phyloP scores from a whole-genome alignment of 2,888 invertebrate species.

The Spilarctia lutea region DNA sequence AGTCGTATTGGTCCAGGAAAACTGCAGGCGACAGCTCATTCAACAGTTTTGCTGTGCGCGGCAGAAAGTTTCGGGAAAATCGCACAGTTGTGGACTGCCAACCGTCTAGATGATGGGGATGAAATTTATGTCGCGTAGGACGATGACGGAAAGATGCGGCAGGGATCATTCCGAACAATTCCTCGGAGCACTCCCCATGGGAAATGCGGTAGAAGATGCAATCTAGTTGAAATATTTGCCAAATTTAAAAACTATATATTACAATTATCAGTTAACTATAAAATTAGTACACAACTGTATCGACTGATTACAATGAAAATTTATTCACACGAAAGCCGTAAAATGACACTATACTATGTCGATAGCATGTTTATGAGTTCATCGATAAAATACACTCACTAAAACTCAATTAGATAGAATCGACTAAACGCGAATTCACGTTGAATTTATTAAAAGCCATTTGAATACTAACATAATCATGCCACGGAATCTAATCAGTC shows the following conservation, averaged over 20 bases:
- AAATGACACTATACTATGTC: conserved; percentile 18
- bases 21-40: too few relatives aligned
- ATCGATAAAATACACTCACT: conserved; percentile 43
- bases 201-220: too few relatives aligned
- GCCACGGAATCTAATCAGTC: conserved; percentile 11
- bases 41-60: too few relatives aligned
- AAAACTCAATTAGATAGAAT: conserved; percentile 50
- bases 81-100: too few relatives aligned
- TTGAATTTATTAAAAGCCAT: conserved; percentile 26
- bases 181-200: too few relatives aligned
- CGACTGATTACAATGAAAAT: not conserved
- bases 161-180: too few relatives aligned
- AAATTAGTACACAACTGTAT: not conserved
- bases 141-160: too few relatives aligned
- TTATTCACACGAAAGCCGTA: not conserved
- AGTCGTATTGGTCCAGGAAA: too few relatives aligned
- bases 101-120: too few relatives aligned
- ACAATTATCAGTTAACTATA: not conserved
- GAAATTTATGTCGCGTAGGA: too few relatives aligned
- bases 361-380: conserved; percentile 24
- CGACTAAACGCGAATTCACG: conserved; percentile 45
- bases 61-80: too few relatives aligned
- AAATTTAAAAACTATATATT: not conserved
- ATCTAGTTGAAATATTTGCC: too few relatives aligned
- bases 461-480: conserved; percentile 34